These are phyloP conservation scores for Desmophyllum pertusum DNA, from an alignment of 92 coral and sea anemone genomes.

Conservation along the genomic window DNA sequence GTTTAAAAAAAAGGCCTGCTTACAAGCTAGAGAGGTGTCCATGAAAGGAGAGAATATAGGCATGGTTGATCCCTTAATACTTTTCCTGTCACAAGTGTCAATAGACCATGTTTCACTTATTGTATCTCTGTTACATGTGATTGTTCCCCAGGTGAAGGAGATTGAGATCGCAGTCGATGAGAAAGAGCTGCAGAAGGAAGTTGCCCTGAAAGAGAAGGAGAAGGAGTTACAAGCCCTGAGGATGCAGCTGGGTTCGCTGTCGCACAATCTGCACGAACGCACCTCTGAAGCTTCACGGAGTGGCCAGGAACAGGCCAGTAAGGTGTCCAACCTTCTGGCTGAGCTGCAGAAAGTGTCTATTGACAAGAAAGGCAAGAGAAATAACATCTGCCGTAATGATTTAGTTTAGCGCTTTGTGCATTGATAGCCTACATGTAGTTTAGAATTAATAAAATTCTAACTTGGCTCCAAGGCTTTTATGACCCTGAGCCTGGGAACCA, in stretches of 20 bases:
- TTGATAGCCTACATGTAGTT: too few relatives aligned
- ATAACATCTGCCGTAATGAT: too few relatives aligned
- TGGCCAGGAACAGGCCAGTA: constrained; percentile 57
- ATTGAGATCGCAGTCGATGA: constrained; percentile 98
- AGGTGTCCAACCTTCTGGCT: constrained; percentile 42
- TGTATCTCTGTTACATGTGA: neutral
- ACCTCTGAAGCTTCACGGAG: constrained; percentile 54
- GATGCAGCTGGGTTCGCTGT: constrained; percentile 68
- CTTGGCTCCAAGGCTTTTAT: too few relatives aligned
- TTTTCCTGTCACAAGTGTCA: too few relatives aligned
- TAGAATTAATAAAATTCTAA: too few relatives aligned
- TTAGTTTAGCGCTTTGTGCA: too few relatives aligned
- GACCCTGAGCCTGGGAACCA: too few relatives aligned
- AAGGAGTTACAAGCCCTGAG: constrained; percentile 84
- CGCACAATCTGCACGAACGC: constrained; percentile 55
- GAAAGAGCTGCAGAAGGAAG: constrained; percentile 97
- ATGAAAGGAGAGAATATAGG: too few relatives aligned
- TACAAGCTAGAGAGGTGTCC: too few relatives aligned
- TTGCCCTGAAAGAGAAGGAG: constrained; percentile 91
- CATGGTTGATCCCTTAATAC: too few relatives aligned
- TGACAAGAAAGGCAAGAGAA: constrained; percentile 69
- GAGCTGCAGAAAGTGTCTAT: constrained; percentile 60
- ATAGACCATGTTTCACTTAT: too few relatives aligned
- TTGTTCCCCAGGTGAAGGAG: constrained; percentile 50
- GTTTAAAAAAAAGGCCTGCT: too few relatives aligned